Conservation (phyloP, 2,797 vertebrate species). For the Graptemys geographica region DNA sequence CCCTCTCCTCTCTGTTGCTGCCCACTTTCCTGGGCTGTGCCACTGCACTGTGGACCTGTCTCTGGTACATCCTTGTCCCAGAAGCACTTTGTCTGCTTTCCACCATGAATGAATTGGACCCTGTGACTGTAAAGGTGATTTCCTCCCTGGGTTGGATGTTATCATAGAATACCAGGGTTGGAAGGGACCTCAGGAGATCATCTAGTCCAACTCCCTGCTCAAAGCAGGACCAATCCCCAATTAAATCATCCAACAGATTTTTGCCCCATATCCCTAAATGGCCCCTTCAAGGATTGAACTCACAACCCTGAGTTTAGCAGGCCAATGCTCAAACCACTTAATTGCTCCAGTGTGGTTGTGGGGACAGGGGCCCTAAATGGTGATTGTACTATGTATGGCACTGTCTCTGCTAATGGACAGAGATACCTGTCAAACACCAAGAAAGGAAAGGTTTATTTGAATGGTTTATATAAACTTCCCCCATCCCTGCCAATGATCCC, state of each 20-base stretch:
- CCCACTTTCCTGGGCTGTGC: not conserved
- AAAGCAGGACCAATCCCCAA: too few species aligned
- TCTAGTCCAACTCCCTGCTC: too few species aligned
- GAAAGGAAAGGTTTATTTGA: slow-evolving; percentile 9
- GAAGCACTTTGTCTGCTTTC: not conserved
- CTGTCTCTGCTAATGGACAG: not conserved
- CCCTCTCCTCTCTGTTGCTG: not conserved
- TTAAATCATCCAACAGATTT: too few species aligned
- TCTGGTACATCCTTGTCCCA: not conserved
- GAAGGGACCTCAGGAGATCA: too few species aligned
- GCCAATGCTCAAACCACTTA: not conserved
- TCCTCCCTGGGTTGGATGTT: not conserved
- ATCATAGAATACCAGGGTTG: too few species aligned
- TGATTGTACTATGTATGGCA: not conserved
- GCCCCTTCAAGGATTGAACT: too few species aligned
- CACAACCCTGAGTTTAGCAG: too few species aligned
- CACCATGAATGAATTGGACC: not conserved
- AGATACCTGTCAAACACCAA: not conserved
- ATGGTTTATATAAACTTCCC: not conserved
- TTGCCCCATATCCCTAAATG: too few species aligned
- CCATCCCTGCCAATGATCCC: not conserved
- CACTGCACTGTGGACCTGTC: not conserved
- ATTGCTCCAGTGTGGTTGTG: not conserved
- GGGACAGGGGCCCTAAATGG: not conserved
- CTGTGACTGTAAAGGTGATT: not conserved